These are phyloP conservation scores for Choristoneura rosaceana DNA, from an alignment of 2,888 invertebrate genomes.

Conservation along the genomic window DNA sequence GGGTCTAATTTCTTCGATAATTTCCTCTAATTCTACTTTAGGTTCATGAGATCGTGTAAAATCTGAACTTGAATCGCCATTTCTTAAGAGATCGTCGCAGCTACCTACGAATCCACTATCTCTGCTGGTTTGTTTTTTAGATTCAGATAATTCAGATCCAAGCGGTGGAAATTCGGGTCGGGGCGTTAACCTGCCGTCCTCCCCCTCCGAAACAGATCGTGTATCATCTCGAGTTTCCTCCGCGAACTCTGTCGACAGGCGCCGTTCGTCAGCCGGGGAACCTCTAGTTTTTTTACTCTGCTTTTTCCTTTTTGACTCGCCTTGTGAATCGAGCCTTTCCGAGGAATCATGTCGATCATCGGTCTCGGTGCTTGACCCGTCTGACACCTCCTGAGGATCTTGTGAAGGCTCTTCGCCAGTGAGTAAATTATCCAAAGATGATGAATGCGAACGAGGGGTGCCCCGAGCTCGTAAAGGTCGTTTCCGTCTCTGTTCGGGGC, in stretches of 20 bases:
- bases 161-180: slow-evolving; percentile 87
- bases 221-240: slow-evolving; percentile 86
- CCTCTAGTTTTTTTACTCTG: slow-evolving; percentile 88
- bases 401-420: slow-evolving; percentile 86
- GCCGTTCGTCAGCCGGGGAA: slow-evolving; percentile 87
- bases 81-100: slow-evolving; percentile 93
- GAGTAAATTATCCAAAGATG: slow-evolving; percentile 91
- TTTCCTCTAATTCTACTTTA: slow-evolving; percentile 86
- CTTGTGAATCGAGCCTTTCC: slow-evolving; percentile 90
- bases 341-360: slow-evolving; percentile 88
- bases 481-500: slow-evolving; percentile 94
- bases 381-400: slow-evolving; percentile 87
- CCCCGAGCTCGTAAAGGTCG: slow-evolving; percentile 92
- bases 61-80: slow-evolving; percentile 84
- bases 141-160: slow-evolving; percentile 86
- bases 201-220: slow-evolving; percentile 87
- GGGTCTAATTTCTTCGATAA: slow-evolving; percentile 85
- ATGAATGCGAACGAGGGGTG: slow-evolving; percentile 92
- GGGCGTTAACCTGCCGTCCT: slow-evolving; percentile 88
- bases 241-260: slow-evolving; percentile 87
- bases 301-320: slow-evolving; percentile 94
- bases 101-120: slow-evolving; percentile 96
- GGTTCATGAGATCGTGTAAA: slow-evolving; percentile 81
- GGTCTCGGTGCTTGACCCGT: slow-evolving; percentile 91
- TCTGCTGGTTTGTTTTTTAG: slow-evolving; percentile 92